These are phyloP conservation scores for Siniperca knerii DNA, from an alignment of 2,113 vertebrate genomes.

Conservation along the genomic window DNA sequence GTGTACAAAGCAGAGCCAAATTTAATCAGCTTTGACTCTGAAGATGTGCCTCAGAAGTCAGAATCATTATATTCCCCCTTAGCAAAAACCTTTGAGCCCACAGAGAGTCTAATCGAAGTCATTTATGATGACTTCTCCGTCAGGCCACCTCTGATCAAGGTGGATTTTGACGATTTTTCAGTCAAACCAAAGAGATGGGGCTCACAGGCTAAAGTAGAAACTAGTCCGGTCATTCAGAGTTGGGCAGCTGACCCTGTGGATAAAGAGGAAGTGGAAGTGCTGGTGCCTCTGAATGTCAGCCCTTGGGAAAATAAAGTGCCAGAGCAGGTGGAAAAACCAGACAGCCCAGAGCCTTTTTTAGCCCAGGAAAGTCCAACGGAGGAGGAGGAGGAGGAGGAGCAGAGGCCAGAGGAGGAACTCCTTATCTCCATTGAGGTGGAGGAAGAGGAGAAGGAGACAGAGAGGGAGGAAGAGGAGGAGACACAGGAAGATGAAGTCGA, in stretches of 20 bases:
- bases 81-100: background rate
- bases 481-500: background rate
- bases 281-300: background rate
- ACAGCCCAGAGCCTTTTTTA: background rate
- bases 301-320: background rate
- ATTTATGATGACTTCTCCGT: conserved; percentile 78
- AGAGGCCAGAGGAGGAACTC: background rate
- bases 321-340: conserved; percentile 30
- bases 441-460: background rate
- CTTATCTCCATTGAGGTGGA: background rate
- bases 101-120: background rate
- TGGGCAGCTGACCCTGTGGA: background rate
- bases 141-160: conserved; percentile 15
- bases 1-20: background rate
- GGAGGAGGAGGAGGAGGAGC: background rate
- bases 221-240: background rate
- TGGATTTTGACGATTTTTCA: conserved; percentile 77
- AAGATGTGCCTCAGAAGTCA: conserved; percentile 31
- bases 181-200: conserved; percentile 73
- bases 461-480: conserved; percentile 1
- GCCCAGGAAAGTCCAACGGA: background rate
- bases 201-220: conserved; percentile 29
- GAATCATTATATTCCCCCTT: background rate
- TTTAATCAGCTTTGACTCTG: conserved; percentile 62
- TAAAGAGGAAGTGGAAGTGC: background rate